Evolutionary conservation across 30 jellyfish, hydroid and myxozoan species (phyloP).

Genomic region (Chrysaora quinquecirrha): DNA sequence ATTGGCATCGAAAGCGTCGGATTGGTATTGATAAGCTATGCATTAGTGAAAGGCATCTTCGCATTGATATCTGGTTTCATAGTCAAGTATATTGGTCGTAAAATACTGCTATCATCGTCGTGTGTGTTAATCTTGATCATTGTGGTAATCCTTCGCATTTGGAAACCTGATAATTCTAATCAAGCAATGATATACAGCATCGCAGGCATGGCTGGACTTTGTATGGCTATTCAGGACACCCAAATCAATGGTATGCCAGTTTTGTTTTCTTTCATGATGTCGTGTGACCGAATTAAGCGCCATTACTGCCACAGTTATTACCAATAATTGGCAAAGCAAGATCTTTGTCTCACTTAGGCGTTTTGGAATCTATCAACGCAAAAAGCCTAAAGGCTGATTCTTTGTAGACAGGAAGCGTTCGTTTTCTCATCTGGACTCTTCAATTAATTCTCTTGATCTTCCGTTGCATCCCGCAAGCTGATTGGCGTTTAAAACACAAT

Average conservation of each 20-base stretch:
- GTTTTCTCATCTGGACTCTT: no score
- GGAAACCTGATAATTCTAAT: slow-evolving; percentile 16
- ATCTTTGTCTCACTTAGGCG: no score
- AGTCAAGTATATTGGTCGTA: slow-evolving; percentile 42
- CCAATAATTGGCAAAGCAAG: no score
- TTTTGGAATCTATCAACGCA: no score
- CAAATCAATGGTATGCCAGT: not conserved
- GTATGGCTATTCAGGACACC: not conserved
- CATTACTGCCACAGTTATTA: no score
- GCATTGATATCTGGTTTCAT: slow-evolving; percentile 28
- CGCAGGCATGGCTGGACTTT: not conserved
- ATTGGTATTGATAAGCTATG: slow-evolving; percentile 19
- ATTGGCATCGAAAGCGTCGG: slow-evolving; percentile 55
- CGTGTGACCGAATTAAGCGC: no score
- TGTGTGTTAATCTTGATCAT: slow-evolving; percentile 10
- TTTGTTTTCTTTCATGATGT: not conserved
- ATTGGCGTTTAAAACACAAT: no score
- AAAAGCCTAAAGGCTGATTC: no score
- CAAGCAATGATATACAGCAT: not conserved
- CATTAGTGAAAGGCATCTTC: slow-evolving; percentile 1
- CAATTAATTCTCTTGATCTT: no score
- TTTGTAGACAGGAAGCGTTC: no score
- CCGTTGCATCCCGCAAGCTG: no score
- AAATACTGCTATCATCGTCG: not conserved
- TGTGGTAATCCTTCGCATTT: slow-evolving; percentile 8